Base-by-base conservation (phyloP, 2,113 vertebrate species). In the Todiramphus saurophagus region DNA sequence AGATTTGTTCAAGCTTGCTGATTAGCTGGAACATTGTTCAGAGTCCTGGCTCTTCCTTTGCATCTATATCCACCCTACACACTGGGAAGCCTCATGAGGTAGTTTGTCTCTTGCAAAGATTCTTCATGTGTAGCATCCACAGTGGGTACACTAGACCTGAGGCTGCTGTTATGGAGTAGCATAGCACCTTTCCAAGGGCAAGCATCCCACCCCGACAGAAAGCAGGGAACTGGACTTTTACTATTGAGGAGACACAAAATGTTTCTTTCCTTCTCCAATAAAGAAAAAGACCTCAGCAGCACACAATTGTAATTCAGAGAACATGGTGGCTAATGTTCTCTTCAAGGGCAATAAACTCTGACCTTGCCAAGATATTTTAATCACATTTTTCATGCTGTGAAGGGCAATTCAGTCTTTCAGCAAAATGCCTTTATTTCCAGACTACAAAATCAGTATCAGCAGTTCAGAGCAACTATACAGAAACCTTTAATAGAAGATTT, bases 261-360 rank as follows among this genome's bases (percentile, higher is more conserved):
- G 16, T 67, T 87, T 68, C 48, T 27, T 77, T 86, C 27, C 24
- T 86, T 90, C 72, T 94, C 15, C 64, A 39, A 6, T 81, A 83
- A 74, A 9, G 9, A 37, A 84, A 58, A 84, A 30, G 19, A 2
- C 53, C 17, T 67, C 43, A 83, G 17, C 33, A 60, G 43, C 33
- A 72, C 43, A 60, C 20, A 77, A 5, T 25, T 94, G 51, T 68
- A 81, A 81, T 79, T 89, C 64, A 75, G 60, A 10, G 51, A 90
- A 84, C 51, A 24, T 48, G 43, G 58, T 89, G 39, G 55, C 24
- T 92, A 64, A 81, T 81, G 39, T 83, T 92, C 68, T 86, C 35
- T 86, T 95, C 90, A 86, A 90, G 75, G 86, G 27, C 73, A 94
- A 81, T 90, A 96, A 93, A 93, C 27, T 89, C 72, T n/a, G 51